Evolutionary conservation across 2,113 vertebrate genomes (phyloP).

Genomic region (Microcebus lehilahytsara): DNA sequence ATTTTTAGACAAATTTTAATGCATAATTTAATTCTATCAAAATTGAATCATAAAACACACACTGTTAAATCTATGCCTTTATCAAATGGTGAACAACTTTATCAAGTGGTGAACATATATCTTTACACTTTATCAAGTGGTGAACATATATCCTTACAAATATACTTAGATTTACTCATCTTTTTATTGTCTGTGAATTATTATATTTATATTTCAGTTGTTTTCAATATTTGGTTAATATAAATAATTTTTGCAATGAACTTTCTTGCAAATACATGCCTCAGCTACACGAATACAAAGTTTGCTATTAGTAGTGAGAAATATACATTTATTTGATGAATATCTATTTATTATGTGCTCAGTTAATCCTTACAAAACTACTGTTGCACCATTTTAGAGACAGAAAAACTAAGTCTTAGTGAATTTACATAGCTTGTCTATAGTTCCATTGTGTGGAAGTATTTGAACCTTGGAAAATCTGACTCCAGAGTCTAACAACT

Average conservation of each 20-base stretch:
- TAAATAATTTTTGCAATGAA: background rate
- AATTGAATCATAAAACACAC: background rate
- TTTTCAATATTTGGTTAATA: background rate
- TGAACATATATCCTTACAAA: background rate
- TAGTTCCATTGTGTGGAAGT: background rate
- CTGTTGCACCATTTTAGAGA: background rate
- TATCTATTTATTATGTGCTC: background rate
- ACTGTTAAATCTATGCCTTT: background rate
- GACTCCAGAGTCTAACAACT: background rate
- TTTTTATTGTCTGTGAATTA: background rate
- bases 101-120: background rate
- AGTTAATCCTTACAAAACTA: background rate
- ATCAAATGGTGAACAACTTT: no score
- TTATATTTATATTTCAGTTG: background rate
- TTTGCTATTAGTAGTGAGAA: background rate
- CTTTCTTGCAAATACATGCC: background rate
- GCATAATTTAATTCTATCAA: background rate
- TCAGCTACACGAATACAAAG: background rate
- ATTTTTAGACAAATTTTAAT: background rate
- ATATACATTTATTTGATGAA: background rate
- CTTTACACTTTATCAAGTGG: no score
- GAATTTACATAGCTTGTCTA: background rate
- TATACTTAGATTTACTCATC: background rate
- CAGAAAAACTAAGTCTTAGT: background rate
- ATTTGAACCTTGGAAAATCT: background rate